Percentiles rank a stretch among this genome's conserved stretches.
These are phyloP conservation scores for Geophilus truncorum DNA, from an alignment of 2,888 invertebrate species.

Conservation along the genomic window DNA sequence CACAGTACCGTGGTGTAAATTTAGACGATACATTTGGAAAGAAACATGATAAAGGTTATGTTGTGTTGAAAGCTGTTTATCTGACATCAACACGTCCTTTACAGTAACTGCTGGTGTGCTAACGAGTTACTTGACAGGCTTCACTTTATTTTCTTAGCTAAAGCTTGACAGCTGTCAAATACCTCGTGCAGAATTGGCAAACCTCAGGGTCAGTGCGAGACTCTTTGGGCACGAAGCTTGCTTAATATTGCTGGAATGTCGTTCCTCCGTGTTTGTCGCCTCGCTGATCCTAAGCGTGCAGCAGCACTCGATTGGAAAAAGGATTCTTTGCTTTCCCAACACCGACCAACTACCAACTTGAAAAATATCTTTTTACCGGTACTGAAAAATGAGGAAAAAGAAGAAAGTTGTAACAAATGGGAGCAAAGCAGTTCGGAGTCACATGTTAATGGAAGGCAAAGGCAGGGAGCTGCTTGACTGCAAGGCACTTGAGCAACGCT, in stretches of 20 bases:
- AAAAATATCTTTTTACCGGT: neutral
- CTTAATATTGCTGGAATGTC: slow-evolving; percentile 13
- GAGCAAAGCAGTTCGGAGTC: neutral
- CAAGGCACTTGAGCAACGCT: neutral
- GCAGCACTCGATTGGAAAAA: neutral
- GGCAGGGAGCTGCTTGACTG: slow-evolving; percentile 19
- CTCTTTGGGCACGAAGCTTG: neutral
- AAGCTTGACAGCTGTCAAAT: slow-evolving; percentile 2
- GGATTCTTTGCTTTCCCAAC: neutral
- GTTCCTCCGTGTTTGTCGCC: neutral
- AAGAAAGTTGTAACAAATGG: neutral
- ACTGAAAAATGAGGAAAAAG: neutral
- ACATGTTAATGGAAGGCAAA: neutral
- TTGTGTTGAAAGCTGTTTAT: neutral
- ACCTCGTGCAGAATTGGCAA: neutral
- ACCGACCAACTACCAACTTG: neutral
- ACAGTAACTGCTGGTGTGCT: neutral
- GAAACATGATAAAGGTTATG: neutral
- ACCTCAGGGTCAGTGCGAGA: neutral
- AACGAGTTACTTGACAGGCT: slow-evolving; percentile 5
- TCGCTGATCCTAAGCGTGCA: neutral
- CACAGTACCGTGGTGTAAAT: no score
- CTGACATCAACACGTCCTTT: neutral
- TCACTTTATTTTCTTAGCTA: neutral
- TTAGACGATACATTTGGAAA: no score